Percentiles rank a stretch among this genome's conserved stretches.
phyloP scores from a whole-genome alignment of 1,140 invertebrate species.

The Drosophila malerkotliana region DNA sequence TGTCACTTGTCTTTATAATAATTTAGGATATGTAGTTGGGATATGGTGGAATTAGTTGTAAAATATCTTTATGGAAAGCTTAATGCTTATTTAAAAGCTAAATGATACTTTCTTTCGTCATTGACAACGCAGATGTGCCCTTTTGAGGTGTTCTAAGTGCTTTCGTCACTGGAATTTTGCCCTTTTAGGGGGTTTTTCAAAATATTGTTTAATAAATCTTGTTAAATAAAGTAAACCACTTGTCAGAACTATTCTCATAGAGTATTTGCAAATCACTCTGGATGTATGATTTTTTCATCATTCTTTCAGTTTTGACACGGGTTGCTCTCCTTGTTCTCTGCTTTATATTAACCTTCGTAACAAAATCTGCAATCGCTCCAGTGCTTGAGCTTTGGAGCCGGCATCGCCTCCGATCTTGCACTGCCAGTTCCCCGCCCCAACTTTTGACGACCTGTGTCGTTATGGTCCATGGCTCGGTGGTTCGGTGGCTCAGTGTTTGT shows the following conservation, averaged over 20 bases:
- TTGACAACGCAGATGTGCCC: too few species aligned
- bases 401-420: slow-evolving; percentile 51
- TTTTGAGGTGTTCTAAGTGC: too few species aligned
- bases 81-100: too few species aligned
- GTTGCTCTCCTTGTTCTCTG: slow-evolving; percentile 54
- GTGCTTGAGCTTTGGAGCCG: slow-evolving; percentile 42
- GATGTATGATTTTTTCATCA: background rate
- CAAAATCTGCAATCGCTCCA: slow-evolving; percentile 71
- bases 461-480: slow-evolving; percentile 13
- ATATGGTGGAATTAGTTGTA: background rate
- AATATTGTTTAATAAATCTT: too few species aligned
- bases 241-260: slow-evolving; percentile 1
- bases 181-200: too few species aligned
- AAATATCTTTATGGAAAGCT: background rate
- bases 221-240: too few species aligned
- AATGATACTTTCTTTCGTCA: too few species aligned
- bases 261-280: slow-evolving; percentile 17
- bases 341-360: slow-evolving; percentile 58
- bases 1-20: background rate
- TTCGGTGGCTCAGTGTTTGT: background rate
- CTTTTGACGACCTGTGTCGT: slow-evolving; percentile 40
- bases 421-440: slow-evolving; percentile 21
- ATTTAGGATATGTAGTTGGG: background rate
- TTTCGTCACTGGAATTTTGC: too few species aligned
- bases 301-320: slow-evolving; percentile 55